Evolutionary conservation across 2,888 invertebrate genomes (phyloP), one percentile per base, ranked within the genome.

Genomic region (Dryocosmus kuriphilus): DNA sequence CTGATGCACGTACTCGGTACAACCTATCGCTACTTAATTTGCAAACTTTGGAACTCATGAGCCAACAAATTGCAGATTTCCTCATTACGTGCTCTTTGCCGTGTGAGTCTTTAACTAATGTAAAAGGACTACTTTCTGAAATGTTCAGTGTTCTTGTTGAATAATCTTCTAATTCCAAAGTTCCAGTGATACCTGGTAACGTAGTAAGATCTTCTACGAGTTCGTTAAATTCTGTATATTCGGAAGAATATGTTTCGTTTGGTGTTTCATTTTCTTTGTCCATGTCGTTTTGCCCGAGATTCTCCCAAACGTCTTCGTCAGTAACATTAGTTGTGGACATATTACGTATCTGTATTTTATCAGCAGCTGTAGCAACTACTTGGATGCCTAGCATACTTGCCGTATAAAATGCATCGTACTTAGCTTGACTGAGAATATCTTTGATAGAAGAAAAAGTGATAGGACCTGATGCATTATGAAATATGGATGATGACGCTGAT

Each of bases 11-110:
- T 16, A 79, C 65, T 76, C 74, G 41, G 51, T 74, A 32, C 76
- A 41, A 41, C 16, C 41, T 41, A 16, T 41, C 41, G 41, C 41
- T 41, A 41, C 41, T 79, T 16, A 79, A 38, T 65, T 62, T 79
- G 27, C 6, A 22, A 19, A 30, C 30, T 4, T 27, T 32, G 27
- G 63, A 67, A 41, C 60, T 78, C 41, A 75, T n/a, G n/a, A 62
- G 14, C 75, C 75, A 78, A 75, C 62, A 75, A 38, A 71, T 57
- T 6, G 67, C 24, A 32, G 77, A 77, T 67, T 79, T 79, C 57
- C 79, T 63, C 0, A 67, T 55, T 16, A 79, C 38, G 16, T 71
- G 75, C 32, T 30, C 35, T 22, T 77, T 71, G 16, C 41, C 67
- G 35, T 16, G 38, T 38, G 38, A 67, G 24, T 35, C 38, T 67